These are phyloP conservation scores for Megaleporinus macrocephalus DNA, from an alignment of 2,113 vertebrate species.

Conservation along the genomic window DNA sequence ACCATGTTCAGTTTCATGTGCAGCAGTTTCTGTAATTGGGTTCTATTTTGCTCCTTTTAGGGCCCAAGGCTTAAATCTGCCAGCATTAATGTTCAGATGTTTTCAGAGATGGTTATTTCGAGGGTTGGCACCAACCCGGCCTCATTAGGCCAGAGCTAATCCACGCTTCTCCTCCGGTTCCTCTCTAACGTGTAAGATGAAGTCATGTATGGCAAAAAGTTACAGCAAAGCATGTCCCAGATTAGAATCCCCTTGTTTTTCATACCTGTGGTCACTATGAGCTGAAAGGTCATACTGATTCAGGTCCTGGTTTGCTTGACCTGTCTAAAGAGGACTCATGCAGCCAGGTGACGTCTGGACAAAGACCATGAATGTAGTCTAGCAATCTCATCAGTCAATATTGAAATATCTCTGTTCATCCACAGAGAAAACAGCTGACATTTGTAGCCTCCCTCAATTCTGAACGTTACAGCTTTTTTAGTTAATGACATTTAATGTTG, in stretches of 20 bases:
- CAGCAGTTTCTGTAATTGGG: conserved; percentile 54
- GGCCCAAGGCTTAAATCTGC: conserved; percentile 55
- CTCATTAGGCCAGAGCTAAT: conserved; percentile 52
- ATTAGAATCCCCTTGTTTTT: not conserved
- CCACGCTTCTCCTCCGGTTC: conserved; percentile 57
- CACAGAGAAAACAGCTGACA: too few relatives aligned
- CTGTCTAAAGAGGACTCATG: not conserved
- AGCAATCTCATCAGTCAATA: too few relatives aligned
- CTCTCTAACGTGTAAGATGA: conserved; percentile 32
- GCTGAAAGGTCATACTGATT: not conserved
- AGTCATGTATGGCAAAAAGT: not conserved
- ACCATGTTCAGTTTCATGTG: conserved; percentile 11
- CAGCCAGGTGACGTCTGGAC: conserved; percentile 11
- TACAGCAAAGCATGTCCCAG: not conserved
- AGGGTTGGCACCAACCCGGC: conserved; percentile 51
- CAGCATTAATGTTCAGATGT: conserved; percentile 42
- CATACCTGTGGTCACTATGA: not conserved
- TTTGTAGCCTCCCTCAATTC: too few relatives aligned
- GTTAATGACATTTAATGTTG: too few relatives aligned
- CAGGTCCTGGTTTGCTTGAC: not conserved
- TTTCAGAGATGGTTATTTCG: conserved; percentile 55
- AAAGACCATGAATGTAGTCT: conserved; percentile 40
- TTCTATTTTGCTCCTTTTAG: conserved; percentile 42
- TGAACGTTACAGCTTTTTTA: too few relatives aligned
- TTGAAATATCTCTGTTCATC: too few relatives aligned